Evolutionary conservation across 53 echinoderm and acorn worm species (phyloP).

Genomic region (Temnopleurus reevesii): DNA sequence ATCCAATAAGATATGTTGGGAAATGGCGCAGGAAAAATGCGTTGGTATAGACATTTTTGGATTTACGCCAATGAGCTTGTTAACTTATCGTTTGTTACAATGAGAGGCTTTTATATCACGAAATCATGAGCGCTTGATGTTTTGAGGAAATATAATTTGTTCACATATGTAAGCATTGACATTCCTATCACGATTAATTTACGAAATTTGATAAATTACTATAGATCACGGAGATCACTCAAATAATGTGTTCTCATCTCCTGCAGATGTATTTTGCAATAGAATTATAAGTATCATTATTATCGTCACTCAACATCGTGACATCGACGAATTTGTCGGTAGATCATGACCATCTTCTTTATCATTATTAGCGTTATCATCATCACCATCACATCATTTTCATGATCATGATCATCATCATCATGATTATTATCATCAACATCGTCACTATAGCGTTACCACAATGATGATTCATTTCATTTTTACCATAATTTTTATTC

Average conservation of each 20-base stretch:
- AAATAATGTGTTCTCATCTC: too few relatives aligned
- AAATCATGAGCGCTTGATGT: too few relatives aligned
- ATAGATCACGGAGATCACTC: too few relatives aligned
- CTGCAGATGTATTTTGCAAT: too few relatives aligned
- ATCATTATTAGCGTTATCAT: background rate
- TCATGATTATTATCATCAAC: background rate
- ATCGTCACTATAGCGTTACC: background rate
- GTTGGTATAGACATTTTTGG: background rate
- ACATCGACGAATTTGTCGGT: too few relatives aligned
- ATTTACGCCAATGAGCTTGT: background rate
- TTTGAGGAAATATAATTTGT: too few relatives aligned
- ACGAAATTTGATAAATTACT: too few relatives aligned
- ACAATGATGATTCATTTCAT: background rate
- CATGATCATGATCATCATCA: background rate
- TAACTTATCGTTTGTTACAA: background rate
- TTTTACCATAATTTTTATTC: background rate
- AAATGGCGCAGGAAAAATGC: background rate
- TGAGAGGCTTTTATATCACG: too few relatives aligned
- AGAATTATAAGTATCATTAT: too few relatives aligned
- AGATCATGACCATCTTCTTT: slow-evolving; percentile 12
- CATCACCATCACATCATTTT: background rate
- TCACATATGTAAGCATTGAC: too few relatives aligned
- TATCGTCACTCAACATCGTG: too few relatives aligned
- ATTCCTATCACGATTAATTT: too few relatives aligned
- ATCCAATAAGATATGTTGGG: slow-evolving; percentile 7